Conservation (phyloP, 2,113 vertebrate species). For the Beaufortia kweichowensis region DNA sequence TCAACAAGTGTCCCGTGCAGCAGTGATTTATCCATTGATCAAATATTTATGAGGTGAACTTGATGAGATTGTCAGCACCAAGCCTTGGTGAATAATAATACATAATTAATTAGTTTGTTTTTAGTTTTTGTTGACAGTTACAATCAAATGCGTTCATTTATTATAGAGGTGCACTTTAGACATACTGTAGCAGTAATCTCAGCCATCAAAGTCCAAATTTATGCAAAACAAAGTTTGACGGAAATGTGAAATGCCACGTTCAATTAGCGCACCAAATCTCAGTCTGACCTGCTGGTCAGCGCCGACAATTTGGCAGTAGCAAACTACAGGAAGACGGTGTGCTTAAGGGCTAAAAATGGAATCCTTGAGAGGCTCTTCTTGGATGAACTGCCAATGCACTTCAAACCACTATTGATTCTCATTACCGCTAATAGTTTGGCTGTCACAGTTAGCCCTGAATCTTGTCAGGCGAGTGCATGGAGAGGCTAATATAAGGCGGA, state of each 20-base stretch:
- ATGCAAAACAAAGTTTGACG: constrained; percentile 1
- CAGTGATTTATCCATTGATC: too few species aligned
- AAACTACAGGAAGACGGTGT: not conserved
- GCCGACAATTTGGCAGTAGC: constrained; percentile 15
- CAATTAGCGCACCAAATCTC: constrained; percentile 5
- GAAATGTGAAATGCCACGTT: constrained; percentile 14
- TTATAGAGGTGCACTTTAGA: not conserved
- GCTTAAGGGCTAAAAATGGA: constrained; percentile 42
- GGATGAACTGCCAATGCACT: constrained; percentile 38
- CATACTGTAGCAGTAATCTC: not conserved
- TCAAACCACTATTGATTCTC: constrained; percentile 45
- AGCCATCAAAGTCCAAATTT: not conserved
- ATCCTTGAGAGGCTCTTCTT: constrained; percentile 25
- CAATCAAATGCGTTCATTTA: not conserved
- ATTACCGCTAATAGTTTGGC: constrained; percentile 32
- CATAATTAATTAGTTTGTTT: too few species aligned
- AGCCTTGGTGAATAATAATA: too few species aligned
- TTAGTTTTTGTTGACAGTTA: too few species aligned
- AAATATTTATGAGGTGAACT: too few species aligned
- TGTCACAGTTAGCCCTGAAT: constrained; percentile 24
- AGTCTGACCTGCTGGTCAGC: constrained; percentile 33
- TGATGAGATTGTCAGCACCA: too few species aligned
- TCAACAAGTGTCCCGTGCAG: too few species aligned
- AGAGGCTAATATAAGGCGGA: constrained; percentile 1
- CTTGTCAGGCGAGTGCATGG: not conserved